A percentile compares a stretch with the other conserved stretches of the same genome.
These are phyloP conservation scores for Sisor rabdophorus DNA, from an alignment of 2,113 vertebrate genomes.

Conservation along the genomic window DNA sequence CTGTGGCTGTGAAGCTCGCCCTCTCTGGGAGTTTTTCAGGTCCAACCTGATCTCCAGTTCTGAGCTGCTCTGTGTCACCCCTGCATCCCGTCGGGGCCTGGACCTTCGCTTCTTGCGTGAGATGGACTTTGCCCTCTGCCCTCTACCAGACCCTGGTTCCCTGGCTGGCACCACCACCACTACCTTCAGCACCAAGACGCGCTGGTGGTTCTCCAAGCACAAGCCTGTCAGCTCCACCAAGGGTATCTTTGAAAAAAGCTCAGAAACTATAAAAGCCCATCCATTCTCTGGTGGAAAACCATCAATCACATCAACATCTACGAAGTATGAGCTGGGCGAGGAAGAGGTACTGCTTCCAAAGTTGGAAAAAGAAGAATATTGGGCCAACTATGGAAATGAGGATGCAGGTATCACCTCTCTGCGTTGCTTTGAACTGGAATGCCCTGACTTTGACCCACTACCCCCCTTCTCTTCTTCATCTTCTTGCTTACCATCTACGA, in stretches of 20 bases:
- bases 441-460: slow-evolving; percentile 67
- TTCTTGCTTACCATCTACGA: slow-evolving; percentile 49
- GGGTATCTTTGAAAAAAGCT: slow-evolving; percentile 73
- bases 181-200: slow-evolving; percentile 79
- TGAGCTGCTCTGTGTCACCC: slow-evolving; percentile 81
- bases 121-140: slow-evolving; percentile 82
- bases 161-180: slow-evolving; percentile 74
- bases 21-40: slow-evolving; percentile 92
- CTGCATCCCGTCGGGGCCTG: slow-evolving; percentile 75
- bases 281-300: slow-evolving; percentile 66
- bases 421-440: slow-evolving; percentile 75
- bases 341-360: slow-evolving; percentile 75
- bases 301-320: slow-evolving; percentile 64
- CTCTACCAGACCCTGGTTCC: slow-evolving; percentile 75
- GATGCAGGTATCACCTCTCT: slow-evolving; percentile 73
- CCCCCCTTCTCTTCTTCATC: slow-evolving; percentile 63
- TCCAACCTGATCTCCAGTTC: slow-evolving; percentile 84
- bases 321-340: slow-evolving; percentile 74
- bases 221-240: slow-evolving; percentile 83
- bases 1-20: slow-evolving; percentile 89
- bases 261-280: slow-evolving; percentile 77
- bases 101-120: slow-evolving; percentile 86
- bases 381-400: slow-evolving; percentile 77
- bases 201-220: slow-evolving; percentile 81
- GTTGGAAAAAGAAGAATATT: slow-evolving; percentile 80